phyloP scores from a whole-genome alignment of 2,797 vertebrate genomes.

The Meriones psammophilus region DNA sequence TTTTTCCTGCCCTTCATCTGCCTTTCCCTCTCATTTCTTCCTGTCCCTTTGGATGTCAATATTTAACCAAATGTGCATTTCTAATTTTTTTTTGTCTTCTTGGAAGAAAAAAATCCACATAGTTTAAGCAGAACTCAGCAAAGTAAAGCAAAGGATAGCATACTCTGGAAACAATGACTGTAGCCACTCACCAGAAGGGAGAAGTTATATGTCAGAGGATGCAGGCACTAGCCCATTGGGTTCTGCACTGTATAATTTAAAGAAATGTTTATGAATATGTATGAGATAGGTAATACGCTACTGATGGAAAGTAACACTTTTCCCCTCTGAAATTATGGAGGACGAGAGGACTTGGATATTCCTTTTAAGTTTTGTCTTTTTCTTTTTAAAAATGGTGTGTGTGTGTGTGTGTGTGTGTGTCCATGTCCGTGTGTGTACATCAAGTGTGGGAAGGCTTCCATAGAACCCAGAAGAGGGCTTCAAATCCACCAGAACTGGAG shows the following conservation, averaged over 20 bases:
- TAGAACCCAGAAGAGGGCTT: neutral
- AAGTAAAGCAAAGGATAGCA: neutral
- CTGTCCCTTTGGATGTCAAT: neutral
- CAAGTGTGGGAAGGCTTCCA: too few species aligned
- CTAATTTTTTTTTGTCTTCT: neutral
- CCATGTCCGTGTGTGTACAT: neutral
- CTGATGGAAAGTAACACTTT: neutral
- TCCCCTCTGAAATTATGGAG: neutral
- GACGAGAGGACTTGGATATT: neutral
- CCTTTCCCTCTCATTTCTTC: neutral
- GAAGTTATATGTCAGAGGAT: neutral
- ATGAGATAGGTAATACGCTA: neutral
- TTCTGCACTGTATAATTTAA: neutral
- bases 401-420: neutral
- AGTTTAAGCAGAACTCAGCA: neutral
- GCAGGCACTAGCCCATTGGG: neutral
- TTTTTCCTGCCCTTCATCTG: neutral
- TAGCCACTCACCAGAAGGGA: neutral
- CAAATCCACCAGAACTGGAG: neutral
- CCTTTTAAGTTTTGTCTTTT: neutral
- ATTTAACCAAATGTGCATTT: neutral
- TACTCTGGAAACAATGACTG: neutral
- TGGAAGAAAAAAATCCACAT: neutral
- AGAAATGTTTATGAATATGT: neutral
- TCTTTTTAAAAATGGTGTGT: neutral